Conservation (phyloP, 2,113 vertebrate genomes). For the Poecilia latipinna region DNA sequence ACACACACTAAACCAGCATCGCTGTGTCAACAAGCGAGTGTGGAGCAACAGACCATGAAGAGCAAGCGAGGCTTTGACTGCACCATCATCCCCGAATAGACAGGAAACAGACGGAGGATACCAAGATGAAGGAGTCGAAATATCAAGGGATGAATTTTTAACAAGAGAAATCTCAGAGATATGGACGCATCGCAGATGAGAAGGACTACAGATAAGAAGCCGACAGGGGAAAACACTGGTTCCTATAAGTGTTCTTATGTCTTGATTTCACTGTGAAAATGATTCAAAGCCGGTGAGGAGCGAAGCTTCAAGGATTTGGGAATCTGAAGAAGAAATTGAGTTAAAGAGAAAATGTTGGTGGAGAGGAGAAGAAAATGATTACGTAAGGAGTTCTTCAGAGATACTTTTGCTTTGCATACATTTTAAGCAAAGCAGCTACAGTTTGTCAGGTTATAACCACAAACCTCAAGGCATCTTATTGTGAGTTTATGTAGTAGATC, state of each 20-base stretch:
- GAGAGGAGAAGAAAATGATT: not conserved
- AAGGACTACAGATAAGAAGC: conserved; percentile 31
- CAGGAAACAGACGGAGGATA: conserved; percentile 39
- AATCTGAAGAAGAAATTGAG: not conserved
- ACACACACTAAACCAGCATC: conserved; percentile 36
- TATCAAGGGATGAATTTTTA: conserved; percentile 19
- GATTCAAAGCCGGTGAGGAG: conserved; percentile 15
- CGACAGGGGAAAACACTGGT: conserved; percentile 1
- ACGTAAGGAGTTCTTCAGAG: too few relatives aligned
- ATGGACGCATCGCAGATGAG: conserved; percentile 14
- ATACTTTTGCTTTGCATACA: too few relatives aligned
- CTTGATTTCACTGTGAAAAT: conserved; percentile 3
- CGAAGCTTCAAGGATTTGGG: conserved; percentile 2
- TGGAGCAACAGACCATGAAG: conserved; percentile 58
- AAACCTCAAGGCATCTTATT: too few relatives aligned
- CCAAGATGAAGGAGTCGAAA: conserved; percentile 27
- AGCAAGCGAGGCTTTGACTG: conserved; percentile 66
- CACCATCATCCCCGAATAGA: conserved; percentile 25
- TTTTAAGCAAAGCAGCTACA: too few relatives aligned
- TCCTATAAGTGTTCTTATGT: conserved; percentile 22
- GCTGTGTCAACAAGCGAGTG: conserved; percentile 58
- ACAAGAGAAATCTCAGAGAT: conserved; percentile 7
- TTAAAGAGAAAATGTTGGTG: conserved; percentile 9
- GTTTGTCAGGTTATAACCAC: too few relatives aligned
- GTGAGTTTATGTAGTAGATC: too few relatives aligned